A percentile compares a stretch with the other conserved stretches of the same genome.
phyloP scores from a whole-genome alignment of 2,113 vertebrate genomes.

The Hemichromis elongatus region DNA sequence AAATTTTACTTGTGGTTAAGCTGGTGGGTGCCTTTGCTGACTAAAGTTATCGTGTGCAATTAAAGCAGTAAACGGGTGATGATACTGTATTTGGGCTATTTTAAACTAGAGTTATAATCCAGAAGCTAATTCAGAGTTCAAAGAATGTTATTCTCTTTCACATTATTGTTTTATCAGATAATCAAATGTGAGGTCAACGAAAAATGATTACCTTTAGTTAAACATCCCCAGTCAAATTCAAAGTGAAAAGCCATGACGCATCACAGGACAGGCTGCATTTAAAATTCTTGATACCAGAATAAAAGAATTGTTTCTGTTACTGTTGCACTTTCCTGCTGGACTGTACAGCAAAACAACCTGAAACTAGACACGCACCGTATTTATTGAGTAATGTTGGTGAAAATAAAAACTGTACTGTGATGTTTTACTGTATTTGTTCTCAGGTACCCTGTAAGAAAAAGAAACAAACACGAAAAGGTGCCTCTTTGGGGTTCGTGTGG shows the following conservation, averaged over 20 bases:
- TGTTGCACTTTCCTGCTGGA: neutral
- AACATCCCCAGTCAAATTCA: rapidly evolving
- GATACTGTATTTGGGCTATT: neutral
- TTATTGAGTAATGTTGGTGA: neutral
- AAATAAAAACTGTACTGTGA: neutral
- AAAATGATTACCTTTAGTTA: neutral
- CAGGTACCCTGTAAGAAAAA: rapidly evolving
- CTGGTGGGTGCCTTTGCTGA: neutral
- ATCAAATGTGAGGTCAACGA: neutral
- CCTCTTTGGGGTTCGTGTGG: neutral
- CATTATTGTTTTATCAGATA: neutral
- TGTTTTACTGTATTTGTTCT: neutral
- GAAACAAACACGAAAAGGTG: neutral
- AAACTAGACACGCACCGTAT: rapidly evolving
- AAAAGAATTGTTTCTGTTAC: rapidly evolving
- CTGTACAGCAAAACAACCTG: neutral
- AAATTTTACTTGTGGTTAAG: neutral
- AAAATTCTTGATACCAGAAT: neutral
- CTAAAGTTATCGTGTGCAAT: neutral
- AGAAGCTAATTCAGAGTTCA: neutral
- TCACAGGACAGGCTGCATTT: neutral
- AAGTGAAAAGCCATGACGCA: neutral
- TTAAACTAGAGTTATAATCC: neutral
- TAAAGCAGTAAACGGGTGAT: rapidly evolving
- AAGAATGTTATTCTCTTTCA: neutral